Conservation (phyloP, 2,113 vertebrate genomes). For the Malurus melanocephalus region DNA sequence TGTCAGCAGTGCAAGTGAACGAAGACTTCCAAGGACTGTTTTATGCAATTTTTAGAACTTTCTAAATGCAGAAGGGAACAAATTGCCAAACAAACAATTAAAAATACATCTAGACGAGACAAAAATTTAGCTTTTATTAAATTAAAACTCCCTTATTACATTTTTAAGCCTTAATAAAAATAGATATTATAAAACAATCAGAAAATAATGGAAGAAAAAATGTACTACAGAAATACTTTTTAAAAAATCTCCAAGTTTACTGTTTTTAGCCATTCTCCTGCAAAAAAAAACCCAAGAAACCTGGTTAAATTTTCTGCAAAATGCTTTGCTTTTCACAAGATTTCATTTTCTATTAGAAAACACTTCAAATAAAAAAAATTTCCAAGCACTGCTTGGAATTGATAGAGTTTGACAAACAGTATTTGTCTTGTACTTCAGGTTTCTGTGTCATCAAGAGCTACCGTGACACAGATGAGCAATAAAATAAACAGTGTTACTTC, state of each 20-base stretch:
- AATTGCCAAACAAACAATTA: not conserved
- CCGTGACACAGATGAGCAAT: not conserved
- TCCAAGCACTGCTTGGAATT: not conserved
- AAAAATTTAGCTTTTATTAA: not conserved
- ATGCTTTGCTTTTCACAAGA: not conserved
- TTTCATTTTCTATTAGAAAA: not conserved
- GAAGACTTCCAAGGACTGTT: not conserved
- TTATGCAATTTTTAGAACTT: not conserved
- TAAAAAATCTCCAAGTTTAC: not conserved
- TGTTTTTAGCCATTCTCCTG: not conserved
- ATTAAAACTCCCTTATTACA: not conserved
- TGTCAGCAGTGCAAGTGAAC: not conserved
- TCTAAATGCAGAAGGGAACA: not conserved
- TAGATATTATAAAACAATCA: not conserved
- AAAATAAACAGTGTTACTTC: constrained; percentile 34
- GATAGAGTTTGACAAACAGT: not conserved
- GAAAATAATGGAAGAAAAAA: not conserved
- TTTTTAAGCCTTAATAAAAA: not conserved
- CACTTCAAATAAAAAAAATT: not conserved
- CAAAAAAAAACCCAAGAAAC: not conserved
- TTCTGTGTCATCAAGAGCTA: constrained; percentile 7
- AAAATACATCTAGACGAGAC: not conserved
- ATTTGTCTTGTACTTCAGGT: not conserved
- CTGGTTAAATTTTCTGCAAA: not conserved
- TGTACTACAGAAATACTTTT: accelerated